Base-by-base conservation (phyloP, 2,888 invertebrate species). In the Lamellibrachia columna region DNA sequence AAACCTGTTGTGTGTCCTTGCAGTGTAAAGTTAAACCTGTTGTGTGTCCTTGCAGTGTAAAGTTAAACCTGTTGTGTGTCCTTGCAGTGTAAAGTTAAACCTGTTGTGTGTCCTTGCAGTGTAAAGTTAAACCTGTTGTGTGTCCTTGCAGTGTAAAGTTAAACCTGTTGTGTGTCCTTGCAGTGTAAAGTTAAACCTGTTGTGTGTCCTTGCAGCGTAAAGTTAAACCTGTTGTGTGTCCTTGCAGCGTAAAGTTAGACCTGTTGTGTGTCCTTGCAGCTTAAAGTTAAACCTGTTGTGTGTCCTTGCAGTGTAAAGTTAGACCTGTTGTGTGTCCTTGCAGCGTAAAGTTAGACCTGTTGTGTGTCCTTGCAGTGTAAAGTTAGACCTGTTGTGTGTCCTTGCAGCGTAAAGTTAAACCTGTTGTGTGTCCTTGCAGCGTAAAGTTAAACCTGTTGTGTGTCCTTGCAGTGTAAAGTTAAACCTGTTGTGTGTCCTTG, bases 1-100 rank as follows among this genome's bases (percentile, higher is more conserved):
- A 6, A 75, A n/a, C 3, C 75, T 15, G 22, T 75, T 75, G 22
- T 6, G 22, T 75, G 75, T 93, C 58, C 91, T 97, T 98, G 95
- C 97, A 98, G 98, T 96, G 99, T 99, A 7, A 99, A 99, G 96
- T n/a, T n/a, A n/a, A n/a, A n/a, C n/a, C n/a, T n/a, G 28, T 28
- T 28, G 28, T 28, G 28, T 28, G 28, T 28, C 28, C 28, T 28
- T 28, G 28, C 28, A 28, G 28, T 28, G 28, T 28, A 28, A 28
- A 28, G 28, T 28, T 28, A 28, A 28, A 28, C 28, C 28, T 28
- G 28, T 28, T 28, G 28, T 28, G 28, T 28, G 28, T 28, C 28
- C 28, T 28, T 28, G 28, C 28, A 28, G 28, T 28, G 28, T 28
- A 28, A 28, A 15, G 75, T 75, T 15, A 6, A 75, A n/a, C 3